phyloP scores from a whole-genome alignment of 2,797 vertebrate species.

The Hypotaenidia okinawae region DNA sequence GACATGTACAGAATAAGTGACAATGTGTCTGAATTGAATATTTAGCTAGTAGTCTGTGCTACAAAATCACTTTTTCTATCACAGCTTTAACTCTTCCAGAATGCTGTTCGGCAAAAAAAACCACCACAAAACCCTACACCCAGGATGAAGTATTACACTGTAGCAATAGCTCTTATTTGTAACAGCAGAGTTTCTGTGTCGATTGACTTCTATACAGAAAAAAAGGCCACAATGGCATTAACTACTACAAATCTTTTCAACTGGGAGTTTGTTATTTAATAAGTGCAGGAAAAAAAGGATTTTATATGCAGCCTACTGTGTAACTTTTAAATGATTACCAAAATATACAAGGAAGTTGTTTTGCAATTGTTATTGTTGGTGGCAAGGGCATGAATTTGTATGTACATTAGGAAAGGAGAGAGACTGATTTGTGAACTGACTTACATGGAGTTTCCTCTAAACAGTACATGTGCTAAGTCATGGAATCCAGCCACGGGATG shows the following conservation, averaged over 20 bases:
- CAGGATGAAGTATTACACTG: not conserved
- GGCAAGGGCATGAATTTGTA: not conserved
- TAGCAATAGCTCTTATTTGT: not conserved
- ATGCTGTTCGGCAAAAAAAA: not conserved
- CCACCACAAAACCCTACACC: too few relatives aligned
- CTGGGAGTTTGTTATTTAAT: not conserved
- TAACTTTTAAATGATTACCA: constrained; percentile 10
- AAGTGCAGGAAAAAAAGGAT: not conserved
- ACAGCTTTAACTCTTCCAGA: not conserved
- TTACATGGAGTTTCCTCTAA: not conserved
- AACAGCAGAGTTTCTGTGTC: not conserved
- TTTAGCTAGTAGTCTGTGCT: not conserved
- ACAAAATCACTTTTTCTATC: not conserved
- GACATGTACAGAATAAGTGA: not conserved
- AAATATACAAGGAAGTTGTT: constrained; percentile 1
- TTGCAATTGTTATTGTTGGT: not conserved
- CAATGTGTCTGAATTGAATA: not conserved
- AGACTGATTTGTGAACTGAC: not conserved
- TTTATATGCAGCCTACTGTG: not conserved
- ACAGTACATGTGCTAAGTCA: not conserved
- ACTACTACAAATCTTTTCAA: not conserved
- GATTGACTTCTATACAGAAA: not conserved
- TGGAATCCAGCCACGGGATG: not conserved
- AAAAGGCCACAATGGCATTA: not conserved
- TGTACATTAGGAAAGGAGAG: not conserved